phyloP scores from a whole-genome alignment of 2,797 vertebrate genomes.

The Pantherophis vulpinus region DNA sequence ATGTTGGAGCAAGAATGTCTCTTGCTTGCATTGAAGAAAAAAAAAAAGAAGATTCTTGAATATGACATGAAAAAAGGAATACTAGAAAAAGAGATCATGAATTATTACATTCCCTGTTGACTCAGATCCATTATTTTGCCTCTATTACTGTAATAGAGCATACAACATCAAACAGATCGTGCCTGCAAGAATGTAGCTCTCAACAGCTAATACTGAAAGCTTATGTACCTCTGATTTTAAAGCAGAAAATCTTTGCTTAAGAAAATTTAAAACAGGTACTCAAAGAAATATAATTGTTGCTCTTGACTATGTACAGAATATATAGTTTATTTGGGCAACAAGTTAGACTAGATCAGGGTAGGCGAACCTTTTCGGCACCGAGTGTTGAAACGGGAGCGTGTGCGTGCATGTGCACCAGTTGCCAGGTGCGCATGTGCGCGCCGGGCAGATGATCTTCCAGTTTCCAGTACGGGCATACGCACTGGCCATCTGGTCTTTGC shows the following conservation, averaged over 20 bases:
- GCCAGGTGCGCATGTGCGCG: too few relatives aligned
- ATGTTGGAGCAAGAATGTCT: not conserved
- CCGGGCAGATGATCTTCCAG: too few relatives aligned
- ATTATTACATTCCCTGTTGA: not conserved
- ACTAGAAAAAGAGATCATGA: not conserved
- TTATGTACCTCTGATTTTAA: not conserved
- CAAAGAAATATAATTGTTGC: not conserved
- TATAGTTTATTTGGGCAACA: not conserved
- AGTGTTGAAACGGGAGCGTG: too few relatives aligned
- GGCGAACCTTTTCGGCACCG: too few relatives aligned
- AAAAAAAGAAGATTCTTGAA: not conserved
- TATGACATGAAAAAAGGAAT: not conserved
- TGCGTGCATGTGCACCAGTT: too few relatives aligned
- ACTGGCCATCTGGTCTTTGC: too few relatives aligned
- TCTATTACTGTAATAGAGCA: not conserved
- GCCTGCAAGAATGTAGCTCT: not conserved
- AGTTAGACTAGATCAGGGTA: not conserved
- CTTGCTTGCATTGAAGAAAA: not conserved
- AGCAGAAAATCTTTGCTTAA: not conserved
- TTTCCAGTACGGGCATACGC: too few relatives aligned
- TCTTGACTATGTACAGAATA: not conserved
- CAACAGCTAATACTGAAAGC: not conserved
- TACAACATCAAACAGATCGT: not conserved
- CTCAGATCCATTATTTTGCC: not conserved
- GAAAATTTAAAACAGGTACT: constrained; percentile 11